phyloP scores from a whole-genome alignment of 2,888 invertebrate species.

The Lottia scabra region DNA sequence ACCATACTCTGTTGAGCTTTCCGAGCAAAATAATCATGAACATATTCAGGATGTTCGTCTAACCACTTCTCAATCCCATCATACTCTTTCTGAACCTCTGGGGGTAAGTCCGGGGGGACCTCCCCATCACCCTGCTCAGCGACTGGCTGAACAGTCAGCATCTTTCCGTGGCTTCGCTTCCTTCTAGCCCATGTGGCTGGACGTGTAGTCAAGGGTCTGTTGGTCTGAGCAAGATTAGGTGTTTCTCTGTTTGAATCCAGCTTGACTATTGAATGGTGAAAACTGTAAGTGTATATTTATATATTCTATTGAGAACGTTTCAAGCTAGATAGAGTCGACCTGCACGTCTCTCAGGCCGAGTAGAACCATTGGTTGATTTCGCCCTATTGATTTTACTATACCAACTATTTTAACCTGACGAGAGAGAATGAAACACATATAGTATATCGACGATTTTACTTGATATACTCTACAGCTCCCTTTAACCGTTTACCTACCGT shows the following conservation, averaged over 20 bases:
- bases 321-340: no score
- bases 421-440: no score
- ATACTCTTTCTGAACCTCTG: constrained; percentile 48
- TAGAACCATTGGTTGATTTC: no score
- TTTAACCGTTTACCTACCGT: no score
- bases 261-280: constrained; percentile 19
- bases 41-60: constrained; percentile 95
- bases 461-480: no score
- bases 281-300: no score
- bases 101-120: constrained; percentile 35
- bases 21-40: constrained; percentile 91
- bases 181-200: constrained; percentile 26
- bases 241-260: constrained; percentile 43
- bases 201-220: constrained; percentile 16
- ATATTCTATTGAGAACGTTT: no score
- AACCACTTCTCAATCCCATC: constrained; percentile 89
- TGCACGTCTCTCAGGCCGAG: no score
- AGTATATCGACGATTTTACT: no score
- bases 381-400: no score
- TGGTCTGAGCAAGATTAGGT: constrained; percentile 7
- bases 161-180: constrained; percentile 29
- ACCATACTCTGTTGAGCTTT: constrained; percentile 93
- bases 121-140: constrained; percentile 35
- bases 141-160: constrained; percentile 26
- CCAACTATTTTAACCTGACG: no score